Conservation (phyloP, 1,140 invertebrate species). For the Bathynomus jamesi region DNA sequence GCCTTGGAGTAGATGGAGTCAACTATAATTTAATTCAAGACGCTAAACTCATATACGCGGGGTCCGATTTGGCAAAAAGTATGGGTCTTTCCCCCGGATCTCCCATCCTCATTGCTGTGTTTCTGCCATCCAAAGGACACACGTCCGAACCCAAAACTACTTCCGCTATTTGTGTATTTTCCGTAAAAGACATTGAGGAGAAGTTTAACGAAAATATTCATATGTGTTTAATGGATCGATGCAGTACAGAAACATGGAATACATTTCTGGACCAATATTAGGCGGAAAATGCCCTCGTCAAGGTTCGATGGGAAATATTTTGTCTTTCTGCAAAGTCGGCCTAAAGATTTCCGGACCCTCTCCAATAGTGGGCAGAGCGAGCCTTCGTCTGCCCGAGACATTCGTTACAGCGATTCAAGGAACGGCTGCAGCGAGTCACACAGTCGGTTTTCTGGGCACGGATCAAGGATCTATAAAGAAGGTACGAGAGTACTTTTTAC, state of each 20-base stretch:
- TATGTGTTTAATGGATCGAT: slow-evolving; percentile 89
- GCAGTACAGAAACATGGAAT: slow-evolving; percentile 82
- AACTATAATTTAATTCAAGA: slow-evolving; percentile 86
- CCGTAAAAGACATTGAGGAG: slow-evolving; percentile 74
- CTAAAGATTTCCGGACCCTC: slow-evolving; percentile 81
- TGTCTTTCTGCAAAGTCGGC: slow-evolving; percentile 84
- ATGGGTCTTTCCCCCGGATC: slow-evolving; percentile 68
- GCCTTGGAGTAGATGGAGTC: slow-evolving; percentile 41
- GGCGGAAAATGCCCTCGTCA: slow-evolving; percentile 75
- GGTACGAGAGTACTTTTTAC: slow-evolving; percentile 46
- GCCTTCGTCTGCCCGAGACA: slow-evolving; percentile 48
- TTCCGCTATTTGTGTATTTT: slow-evolving; percentile 68
- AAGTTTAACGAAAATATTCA: slow-evolving; percentile 94
- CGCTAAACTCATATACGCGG: slow-evolving; percentile 72
- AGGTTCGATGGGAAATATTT: slow-evolving; percentile 70
- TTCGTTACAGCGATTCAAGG: slow-evolving; percentile 72
- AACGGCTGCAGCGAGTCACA: slow-evolving; percentile 70
- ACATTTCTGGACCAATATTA: slow-evolving; percentile 81
- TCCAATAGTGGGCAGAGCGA: slow-evolving; percentile 63
- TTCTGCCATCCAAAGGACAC: slow-evolving; percentile 73
- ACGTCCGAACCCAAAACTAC: slow-evolving; percentile 63
- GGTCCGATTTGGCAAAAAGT: slow-evolving; percentile 66
- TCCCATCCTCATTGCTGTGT: slow-evolving; percentile 69
- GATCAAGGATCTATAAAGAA: slow-evolving; percentile 67
- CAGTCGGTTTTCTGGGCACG: slow-evolving; percentile 85